Evolutionary conservation across 2,888 invertebrate genomes (phyloP).

Genomic region (Eupeodes luniger): DNA sequence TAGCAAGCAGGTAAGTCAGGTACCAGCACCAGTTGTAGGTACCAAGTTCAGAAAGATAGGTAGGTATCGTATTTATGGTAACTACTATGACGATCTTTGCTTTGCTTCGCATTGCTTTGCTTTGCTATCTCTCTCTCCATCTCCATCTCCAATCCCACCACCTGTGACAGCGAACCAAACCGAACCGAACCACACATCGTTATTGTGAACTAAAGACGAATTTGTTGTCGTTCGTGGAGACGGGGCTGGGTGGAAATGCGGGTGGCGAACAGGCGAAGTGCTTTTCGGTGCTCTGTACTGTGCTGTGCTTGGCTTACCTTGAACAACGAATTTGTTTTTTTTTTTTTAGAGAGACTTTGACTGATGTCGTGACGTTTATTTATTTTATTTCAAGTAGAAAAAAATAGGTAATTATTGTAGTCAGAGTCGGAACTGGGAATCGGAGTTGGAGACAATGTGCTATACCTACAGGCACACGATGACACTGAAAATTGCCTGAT

Average conservation of each 20-base stretch:
- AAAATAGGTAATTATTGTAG: not conserved
- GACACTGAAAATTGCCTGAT: constrained; percentile 71
- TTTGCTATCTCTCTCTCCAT: not conserved
- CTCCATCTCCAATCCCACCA: not conserved
- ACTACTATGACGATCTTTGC: constrained; percentile 28
- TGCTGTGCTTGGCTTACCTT: constrained; percentile 56
- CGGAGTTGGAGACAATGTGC: constrained; percentile 32
- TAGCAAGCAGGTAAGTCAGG: no score
- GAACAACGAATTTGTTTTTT: constrained; percentile 17
- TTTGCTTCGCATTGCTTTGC: constrained; percentile 8
- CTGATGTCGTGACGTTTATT: constrained; percentile 61
- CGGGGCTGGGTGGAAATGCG: not conserved
- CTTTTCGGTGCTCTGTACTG: not conserved
- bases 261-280: not conserved
- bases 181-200: not conserved
- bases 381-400: constrained; percentile 33
- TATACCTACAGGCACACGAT: constrained; percentile 56
- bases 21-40: no score
- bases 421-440: not conserved
- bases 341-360: not conserved
- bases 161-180: constrained; percentile 1
- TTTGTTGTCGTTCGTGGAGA: not conserved
- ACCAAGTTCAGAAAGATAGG: not conserved
- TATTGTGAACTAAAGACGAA: constrained; percentile 12
- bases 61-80: not conserved